Evolutionary conservation across 2,113 vertebrate species (phyloP).

Genomic region (Stictonetta naevosa): DNA sequence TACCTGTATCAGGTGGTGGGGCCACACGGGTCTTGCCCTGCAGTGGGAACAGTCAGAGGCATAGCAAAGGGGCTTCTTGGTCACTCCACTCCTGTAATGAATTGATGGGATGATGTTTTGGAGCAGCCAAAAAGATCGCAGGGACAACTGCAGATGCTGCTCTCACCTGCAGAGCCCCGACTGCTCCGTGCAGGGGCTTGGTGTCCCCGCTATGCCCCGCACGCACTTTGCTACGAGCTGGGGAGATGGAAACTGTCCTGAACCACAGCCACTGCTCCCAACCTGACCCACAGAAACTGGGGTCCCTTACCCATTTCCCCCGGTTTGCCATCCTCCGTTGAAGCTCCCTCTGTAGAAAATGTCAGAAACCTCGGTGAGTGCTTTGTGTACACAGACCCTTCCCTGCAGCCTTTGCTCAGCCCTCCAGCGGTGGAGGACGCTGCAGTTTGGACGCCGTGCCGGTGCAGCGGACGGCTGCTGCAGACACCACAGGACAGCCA

Average conservation of each 20-base stretch:
- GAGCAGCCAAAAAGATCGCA: background rate
- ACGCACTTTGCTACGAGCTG: background rate
- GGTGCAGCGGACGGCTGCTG: background rate
- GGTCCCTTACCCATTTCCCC: background rate
- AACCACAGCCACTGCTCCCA: background rate
- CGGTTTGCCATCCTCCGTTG: fast-evolving
- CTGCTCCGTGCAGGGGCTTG: background rate
- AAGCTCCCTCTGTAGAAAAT: background rate
- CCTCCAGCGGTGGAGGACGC: fast-evolving
- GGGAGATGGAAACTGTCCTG: background rate
- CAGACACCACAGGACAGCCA: fast-evolving
- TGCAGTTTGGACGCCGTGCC: background rate
- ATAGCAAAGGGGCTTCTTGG: background rate
- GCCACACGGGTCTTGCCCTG: fast-evolving
- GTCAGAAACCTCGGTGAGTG: background rate
- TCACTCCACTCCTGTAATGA: background rate
- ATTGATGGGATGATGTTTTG: background rate
- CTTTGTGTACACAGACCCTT: background rate
- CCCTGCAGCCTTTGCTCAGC: background rate
- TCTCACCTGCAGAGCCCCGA: fast-evolving
- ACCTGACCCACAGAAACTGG: background rate
- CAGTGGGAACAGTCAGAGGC: background rate
- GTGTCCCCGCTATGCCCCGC: background rate
- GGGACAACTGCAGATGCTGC: background rate
- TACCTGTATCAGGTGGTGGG: fast-evolving